Percentiles rank a stretch among this genome's conserved stretches.
phyloP scores from a whole-genome alignment of 2,113 vertebrate species.

The Anarrhichthys ocellatus region DNA sequence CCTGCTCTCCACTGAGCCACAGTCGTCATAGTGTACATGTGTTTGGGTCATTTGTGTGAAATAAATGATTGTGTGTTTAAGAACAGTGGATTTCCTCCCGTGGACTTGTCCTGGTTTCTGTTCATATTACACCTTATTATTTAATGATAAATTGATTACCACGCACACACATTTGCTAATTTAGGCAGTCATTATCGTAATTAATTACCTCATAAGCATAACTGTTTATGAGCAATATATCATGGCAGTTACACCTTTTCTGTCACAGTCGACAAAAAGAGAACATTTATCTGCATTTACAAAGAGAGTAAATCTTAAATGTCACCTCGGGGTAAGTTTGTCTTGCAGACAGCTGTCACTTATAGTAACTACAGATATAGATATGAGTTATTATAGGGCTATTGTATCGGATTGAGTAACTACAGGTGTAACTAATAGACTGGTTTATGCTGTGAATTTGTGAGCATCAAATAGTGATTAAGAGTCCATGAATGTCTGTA shows the following conservation, averaged over 20 bases:
- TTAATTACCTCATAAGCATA: neutral
- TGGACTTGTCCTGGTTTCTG: neutral
- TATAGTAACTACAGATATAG: neutral
- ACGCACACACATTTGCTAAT: slow-evolving; percentile 10
- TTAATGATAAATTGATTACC: slow-evolving; percentile 5
- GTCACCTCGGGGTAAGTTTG: neutral
- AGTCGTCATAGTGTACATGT: neutral
- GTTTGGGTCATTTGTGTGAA: neutral
- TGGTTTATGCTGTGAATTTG: slow-evolving; percentile 2
- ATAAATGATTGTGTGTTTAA: neutral
- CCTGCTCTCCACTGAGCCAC: no score
- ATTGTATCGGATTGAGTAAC: neutral
- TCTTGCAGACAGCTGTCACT: neutral
- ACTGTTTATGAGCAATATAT: neutral
- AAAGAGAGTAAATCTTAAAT: slow-evolving; percentile 10
- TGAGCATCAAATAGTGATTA: neutral
- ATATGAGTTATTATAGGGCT: neutral
- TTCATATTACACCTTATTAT: neutral
- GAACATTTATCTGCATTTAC: slow-evolving; percentile 11
- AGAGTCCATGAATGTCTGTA: neutral
- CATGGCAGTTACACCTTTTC: neutral
- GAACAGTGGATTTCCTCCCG: neutral
- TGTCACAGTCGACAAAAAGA: neutral
- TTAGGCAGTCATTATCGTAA: slow-evolving; percentile 12
- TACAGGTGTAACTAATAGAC: slow-evolving; percentile 5